These are phyloP conservation scores for Chrysina gloriosa DNA, from an alignment of 2,888 invertebrate genomes.

Conservation along the genomic window DNA sequence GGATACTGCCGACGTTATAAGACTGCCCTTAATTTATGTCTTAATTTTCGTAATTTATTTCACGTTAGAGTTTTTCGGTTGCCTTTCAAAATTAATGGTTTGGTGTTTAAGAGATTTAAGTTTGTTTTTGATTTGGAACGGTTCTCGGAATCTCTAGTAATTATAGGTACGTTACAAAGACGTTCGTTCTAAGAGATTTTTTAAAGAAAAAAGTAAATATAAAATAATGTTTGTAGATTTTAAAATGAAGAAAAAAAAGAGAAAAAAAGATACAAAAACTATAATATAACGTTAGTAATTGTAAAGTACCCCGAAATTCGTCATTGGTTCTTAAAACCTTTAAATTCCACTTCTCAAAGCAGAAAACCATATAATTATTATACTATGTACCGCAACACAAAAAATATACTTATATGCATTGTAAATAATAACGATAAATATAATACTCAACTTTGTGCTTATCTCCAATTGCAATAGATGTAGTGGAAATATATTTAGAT, in stretches of 20 bases:
- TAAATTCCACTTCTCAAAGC: slow-evolving; percentile 47
- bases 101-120: slow-evolving; percentile 57
- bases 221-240: slow-evolving; percentile 59
- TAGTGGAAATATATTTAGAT: slow-evolving; percentile 49
- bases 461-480: slow-evolving; percentile 61
- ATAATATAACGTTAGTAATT: slow-evolving; percentile 61
- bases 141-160: slow-evolving; percentile 56
- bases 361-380: slow-evolving; percentile 6
- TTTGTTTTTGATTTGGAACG: slow-evolving; percentile 50
- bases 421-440: slow-evolving; percentile 14
- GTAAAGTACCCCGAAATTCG: slow-evolving; percentile 61
- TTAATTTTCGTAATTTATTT: slow-evolving; percentile 54
- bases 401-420: slow-evolving; percentile 2
- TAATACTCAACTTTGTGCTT: slow-evolving; percentile 56
- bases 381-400: slow-evolving; percentile 9
- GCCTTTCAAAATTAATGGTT: slow-evolving; percentile 65
- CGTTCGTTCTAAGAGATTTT: slow-evolving; percentile 49
- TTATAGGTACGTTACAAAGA: slow-evolving; percentile 60
- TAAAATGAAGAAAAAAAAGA: slow-evolving; percentile 34
- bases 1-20: slow-evolving; percentile 65
- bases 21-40: slow-evolving; percentile 65
- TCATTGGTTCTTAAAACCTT: slow-evolving; percentile 60
- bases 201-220: slow-evolving; percentile 55
- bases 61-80: slow-evolving; percentile 53
- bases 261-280: slow-evolving; percentile 51